phyloP scores from a whole-genome alignment of 2,797 vertebrate species.

The Tadarida brasiliensis region DNA sequence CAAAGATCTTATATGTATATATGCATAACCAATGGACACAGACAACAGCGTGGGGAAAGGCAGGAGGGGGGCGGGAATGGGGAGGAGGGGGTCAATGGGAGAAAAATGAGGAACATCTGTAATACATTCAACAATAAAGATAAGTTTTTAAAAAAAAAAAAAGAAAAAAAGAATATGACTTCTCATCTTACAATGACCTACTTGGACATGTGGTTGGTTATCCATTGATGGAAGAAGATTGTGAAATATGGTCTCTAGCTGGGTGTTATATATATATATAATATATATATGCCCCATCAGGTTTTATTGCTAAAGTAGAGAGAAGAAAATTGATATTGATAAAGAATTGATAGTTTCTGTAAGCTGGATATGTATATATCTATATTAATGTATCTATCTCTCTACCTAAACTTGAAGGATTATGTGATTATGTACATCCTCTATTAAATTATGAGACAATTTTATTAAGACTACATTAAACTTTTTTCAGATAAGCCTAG shows the following conservation, averaged over 20 bases:
- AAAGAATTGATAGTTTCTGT: background rate
- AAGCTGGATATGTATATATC: background rate
- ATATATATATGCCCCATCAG: background rate
- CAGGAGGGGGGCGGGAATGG: too few relatives aligned
- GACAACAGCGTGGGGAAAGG: too few relatives aligned
- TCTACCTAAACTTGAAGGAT: background rate
- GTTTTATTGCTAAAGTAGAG: background rate
- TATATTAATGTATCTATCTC: background rate
- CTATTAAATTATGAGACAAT: background rate
- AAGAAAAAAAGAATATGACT: background rate
- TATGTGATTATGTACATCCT: background rate
- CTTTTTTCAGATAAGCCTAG: background rate
- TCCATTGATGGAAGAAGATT: background rate
- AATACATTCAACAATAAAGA: too few relatives aligned
- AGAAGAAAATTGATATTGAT: background rate
- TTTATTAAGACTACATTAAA: background rate
- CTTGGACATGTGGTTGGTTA: background rate
- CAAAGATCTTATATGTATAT: too few relatives aligned
- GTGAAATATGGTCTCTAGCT: background rate
- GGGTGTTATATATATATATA: background rate
- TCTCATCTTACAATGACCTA: background rate
- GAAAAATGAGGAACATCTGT: too few relatives aligned
- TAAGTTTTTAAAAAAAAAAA: too few relatives aligned
- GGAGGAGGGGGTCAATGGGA: too few relatives aligned
- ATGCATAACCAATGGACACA: too few relatives aligned